Evolutionary conservation across 2,113 vertebrate species (phyloP).

Genomic region (Eulemur rufifrons): DNA sequence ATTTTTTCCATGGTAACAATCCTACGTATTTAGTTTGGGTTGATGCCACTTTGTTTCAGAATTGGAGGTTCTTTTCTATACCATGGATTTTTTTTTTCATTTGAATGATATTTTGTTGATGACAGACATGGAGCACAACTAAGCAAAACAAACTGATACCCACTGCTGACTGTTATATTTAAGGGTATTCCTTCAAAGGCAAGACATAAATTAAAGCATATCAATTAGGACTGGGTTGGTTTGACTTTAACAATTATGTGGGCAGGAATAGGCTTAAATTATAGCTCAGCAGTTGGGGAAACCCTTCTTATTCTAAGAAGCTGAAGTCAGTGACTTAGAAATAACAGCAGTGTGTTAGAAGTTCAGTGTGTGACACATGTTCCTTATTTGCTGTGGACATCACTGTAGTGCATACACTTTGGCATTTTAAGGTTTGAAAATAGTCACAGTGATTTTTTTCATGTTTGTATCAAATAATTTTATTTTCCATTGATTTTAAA

Average conservation of each 20-base stretch:
- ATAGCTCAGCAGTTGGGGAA: constrained; percentile 44
- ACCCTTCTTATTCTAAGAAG: constrained; percentile 5
- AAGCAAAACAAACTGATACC: constrained; percentile 20
- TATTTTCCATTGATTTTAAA: constrained; percentile 42
- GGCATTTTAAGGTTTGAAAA: constrained; percentile 29
- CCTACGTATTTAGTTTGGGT: neutral
- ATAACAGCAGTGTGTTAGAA: neutral
- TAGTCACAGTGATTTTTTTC: neutral
- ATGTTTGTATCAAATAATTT: neutral
- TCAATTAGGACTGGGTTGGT: constrained; percentile 56
- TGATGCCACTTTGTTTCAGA: constrained; percentile 21
- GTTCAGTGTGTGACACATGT: neutral
- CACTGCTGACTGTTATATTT: neutral
- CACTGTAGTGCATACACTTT: neutral
- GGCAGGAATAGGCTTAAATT: constrained; percentile 55
- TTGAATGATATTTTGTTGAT: constrained; percentile 33
- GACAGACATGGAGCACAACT: neutral
- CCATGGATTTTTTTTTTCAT: neutral
- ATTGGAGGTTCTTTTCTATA: constrained; percentile 2
- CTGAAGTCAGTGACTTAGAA: constrained; percentile 46
- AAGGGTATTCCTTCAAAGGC: constrained; percentile 56
- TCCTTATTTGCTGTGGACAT: neutral
- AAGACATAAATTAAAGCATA: constrained; percentile 25
- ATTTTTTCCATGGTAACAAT: neutral
- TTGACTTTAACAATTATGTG: constrained; percentile 50